phyloP scores from a whole-genome alignment of 1,140 invertebrate genomes.

The Halyomorpha halys region DNA sequence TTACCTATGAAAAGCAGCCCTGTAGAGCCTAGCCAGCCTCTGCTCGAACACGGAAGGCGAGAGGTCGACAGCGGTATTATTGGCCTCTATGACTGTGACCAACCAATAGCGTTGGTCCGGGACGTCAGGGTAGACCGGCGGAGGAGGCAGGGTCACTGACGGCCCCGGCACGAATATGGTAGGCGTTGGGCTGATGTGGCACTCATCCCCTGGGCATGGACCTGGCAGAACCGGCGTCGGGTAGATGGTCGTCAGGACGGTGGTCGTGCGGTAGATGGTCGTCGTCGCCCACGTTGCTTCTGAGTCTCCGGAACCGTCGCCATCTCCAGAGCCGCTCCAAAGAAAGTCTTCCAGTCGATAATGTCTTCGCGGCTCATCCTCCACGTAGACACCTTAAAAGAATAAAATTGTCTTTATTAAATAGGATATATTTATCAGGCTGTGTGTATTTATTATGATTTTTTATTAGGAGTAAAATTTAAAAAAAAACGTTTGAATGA shows the following conservation, averaged over 20 bases:
- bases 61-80: conserved; percentile 29
- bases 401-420: too few species aligned
- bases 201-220: conserved; percentile 26
- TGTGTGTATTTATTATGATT: too few species aligned
- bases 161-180: conserved; percentile 41
- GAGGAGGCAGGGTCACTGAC: conserved; percentile 29
- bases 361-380: conserved; percentile 37
- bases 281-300: conserved; percentile 32
- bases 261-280: conserved; percentile 40
- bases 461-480: too few species aligned
- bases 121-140: conserved; percentile 36
- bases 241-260: conserved; percentile 23
- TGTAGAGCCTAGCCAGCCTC: conserved; percentile 40
- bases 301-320: conserved; percentile 36
- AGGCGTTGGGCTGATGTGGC: conserved; percentile 31
- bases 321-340: conserved; percentile 74
- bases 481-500: too few species aligned
- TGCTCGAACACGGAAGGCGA: conserved; percentile 37
- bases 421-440: too few species aligned
- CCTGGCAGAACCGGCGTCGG: conserved; percentile 21
- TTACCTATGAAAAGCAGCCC: conserved; percentile 41
- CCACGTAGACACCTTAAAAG: conserved; percentile 13
- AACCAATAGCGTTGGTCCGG: conserved; percentile 57
- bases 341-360: conserved; percentile 70
- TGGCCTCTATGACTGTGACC: conserved; percentile 51